Base-by-base conservation (phyloP, 1,140 invertebrate species). In the Cherax quadricarinatus region DNA sequence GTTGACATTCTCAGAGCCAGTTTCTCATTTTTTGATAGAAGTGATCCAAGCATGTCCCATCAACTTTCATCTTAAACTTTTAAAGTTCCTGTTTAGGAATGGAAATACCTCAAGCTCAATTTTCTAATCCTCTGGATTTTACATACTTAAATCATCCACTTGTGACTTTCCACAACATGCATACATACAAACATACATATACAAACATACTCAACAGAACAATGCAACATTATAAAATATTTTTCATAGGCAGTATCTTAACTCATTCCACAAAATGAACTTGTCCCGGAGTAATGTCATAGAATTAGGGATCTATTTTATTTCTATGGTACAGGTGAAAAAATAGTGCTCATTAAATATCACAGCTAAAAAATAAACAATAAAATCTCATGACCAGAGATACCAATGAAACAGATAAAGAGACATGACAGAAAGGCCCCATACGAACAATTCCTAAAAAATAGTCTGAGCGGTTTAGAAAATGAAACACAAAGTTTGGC, bases 271-370 rank as follows among this genome's bases (percentile, higher is more conserved):
- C 24, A 75, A 75, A 75, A 9, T 30, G 24, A 75, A 83, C 41
- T 53, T 89, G 24, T 82, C 62, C 51, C 66, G 62, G 70, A 91
- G 79, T 80, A 86, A 87, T 86, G 84, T 91, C 85, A 82, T 81
- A 91, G 90, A 91, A 91, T 60, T 53, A 87, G 85, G 89, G 78
- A 49, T 75, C 90, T 91, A 91, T 86, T 41, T 87, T 84, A 91
- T 30, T 86, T 78, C 90, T 91, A 91, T 86, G 84, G 41, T 86
- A 91, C 41, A 91, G 73, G 89, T 85, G 80, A 91, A 91, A 91
- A 21, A 91, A 89, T 30, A 81, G 90, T 85, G 84, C 84, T 91
- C 90, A 91, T 91, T 91, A 91, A 86, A 81, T 91, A 86, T 91
- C 85, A 86, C 78, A 79, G 78, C 84, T 86, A 86, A 86, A 91